Evolutionary conservation across 2,888 invertebrate genomes (phyloP).

Genomic region (Papilio elwesi): DNA sequence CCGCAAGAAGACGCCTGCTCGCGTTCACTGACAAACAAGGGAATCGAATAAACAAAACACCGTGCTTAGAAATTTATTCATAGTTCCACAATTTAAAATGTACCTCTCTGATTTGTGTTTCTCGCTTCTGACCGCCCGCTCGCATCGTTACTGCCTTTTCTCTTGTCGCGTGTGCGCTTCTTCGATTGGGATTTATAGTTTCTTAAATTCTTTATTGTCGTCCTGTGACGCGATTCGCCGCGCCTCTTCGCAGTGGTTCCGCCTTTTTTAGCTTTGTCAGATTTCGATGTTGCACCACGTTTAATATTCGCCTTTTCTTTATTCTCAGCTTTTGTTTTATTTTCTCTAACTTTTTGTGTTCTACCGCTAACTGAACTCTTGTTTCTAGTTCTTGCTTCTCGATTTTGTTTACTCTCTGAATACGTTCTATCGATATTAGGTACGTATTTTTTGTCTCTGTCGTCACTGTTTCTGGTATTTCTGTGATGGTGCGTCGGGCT

Average conservation of each 20-base stretch:
- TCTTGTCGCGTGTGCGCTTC: not conserved
- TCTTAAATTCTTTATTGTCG: conserved; percentile 1
- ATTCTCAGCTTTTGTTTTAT: not conserved
- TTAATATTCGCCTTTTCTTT: not conserved
- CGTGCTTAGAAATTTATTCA: conserved; percentile 25
- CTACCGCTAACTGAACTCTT: not conserved
- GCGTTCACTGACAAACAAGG: conserved; percentile 36
- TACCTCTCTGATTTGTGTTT: conserved; percentile 30
- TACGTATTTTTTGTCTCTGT: conserved; percentile 6
- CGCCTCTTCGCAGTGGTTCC: not conserved
- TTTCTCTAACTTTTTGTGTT: not conserved
- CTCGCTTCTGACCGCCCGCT: not conserved
- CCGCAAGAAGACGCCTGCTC: conserved; percentile 64
- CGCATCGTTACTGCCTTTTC: conserved; percentile 1
- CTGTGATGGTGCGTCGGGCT: not conserved
- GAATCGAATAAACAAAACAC: conserved; percentile 29
- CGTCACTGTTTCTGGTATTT: not conserved
- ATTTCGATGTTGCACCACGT: not conserved
- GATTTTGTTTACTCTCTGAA: not conserved
- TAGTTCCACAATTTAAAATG: conserved; percentile 29
- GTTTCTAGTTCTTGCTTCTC: not conserved
- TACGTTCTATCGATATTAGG: conserved; percentile 7
- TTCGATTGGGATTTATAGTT: not conserved
- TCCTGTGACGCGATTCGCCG: not conserved
- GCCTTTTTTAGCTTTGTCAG: not conserved